phyloP scores from a whole-genome alignment of 2,888 invertebrate genomes.

The Hydriomena furcata region DNA sequence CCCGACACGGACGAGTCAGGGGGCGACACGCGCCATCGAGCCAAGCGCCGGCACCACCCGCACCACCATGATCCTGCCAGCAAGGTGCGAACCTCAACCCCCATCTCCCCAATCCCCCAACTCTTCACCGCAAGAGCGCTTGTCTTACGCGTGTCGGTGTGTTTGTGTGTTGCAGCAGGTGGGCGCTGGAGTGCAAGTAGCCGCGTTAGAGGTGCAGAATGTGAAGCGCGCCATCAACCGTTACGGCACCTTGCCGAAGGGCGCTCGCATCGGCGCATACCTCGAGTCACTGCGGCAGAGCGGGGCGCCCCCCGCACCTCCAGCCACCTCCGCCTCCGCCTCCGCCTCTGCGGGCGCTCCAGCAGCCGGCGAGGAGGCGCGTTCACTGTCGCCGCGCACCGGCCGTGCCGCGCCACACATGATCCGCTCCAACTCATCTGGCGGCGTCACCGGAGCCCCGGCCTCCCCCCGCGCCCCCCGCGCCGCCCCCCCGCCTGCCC shows the following conservation, averaged over 20 bases:
- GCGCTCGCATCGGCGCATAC: constrained; percentile 97
- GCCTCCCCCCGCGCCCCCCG: constrained; percentile 69
- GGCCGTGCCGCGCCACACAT: constrained; percentile 90
- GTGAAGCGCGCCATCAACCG: constrained; percentile 97
- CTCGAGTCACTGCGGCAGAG: constrained; percentile 95
- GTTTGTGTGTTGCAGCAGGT: background rate
- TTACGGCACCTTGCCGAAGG: constrained; percentile 98
- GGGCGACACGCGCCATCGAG: constrained; percentile 73
- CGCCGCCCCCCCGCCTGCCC: constrained; percentile 47
- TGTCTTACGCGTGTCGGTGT: too few species aligned
- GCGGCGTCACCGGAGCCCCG: constrained; percentile 87
- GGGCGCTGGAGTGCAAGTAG: constrained; percentile 88
- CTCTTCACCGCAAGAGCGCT: too few species aligned
- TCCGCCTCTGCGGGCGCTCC: constrained; percentile 69
- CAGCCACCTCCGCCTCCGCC: constrained; percentile 69
- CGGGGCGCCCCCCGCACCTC: constrained; percentile 60
- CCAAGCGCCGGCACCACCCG: constrained; percentile 71
- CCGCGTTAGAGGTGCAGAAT: constrained; percentile 97
- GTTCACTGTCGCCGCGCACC: constrained; percentile 87
- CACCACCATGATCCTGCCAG: constrained; percentile 66
- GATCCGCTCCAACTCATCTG: constrained; percentile 95
- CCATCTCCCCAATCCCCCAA: too few species aligned
- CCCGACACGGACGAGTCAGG: constrained; percentile 89
- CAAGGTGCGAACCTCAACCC: constrained; percentile 47
- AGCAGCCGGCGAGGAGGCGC: constrained; percentile 52